Base-by-base conservation (phyloP, 2,113 vertebrate species). In the Apodemus speciosus region DNA sequence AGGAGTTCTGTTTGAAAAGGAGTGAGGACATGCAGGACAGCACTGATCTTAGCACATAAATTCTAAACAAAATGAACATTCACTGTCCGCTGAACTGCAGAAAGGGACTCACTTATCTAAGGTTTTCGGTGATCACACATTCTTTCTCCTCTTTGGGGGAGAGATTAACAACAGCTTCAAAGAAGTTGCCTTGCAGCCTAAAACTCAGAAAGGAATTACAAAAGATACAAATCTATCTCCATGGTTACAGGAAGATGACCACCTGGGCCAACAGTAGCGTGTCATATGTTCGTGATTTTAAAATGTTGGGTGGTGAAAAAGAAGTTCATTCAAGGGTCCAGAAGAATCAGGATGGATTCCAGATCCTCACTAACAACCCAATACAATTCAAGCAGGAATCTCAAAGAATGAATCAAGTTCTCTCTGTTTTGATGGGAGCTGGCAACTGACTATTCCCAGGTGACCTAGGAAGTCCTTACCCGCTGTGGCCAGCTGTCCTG, bases 181-280 rank as follows among this genome's bases (percentile, higher is more conserved):
- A 92, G 88, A 94, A 62, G 40, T 73, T 83, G 91, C 91, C 58
- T 51, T 38, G 46, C 40, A 94, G 94, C 58, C 85, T 86, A 90
- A 72, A 20, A 66, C 83, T 68, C 88, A 85, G 93, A 4, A 49
- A 96, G 88, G 27, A 89, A 51, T 13, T 66, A 73, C 88, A 91
- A 96, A 95, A 96, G 90, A 92, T 94, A 93, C 89, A 88, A 89
- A 94, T 91, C 91, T 66, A 95, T 98, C 97, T 96, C 97, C 97
- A 97, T 97, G 95, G 98, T 66, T 97, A 98, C 94, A 0, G 94
- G 71, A 77, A 96, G 9, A 0, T 91, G 96, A 85, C 87, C n/a
- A 62, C 20, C 7, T 68, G 0, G 21, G 73, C 66, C 90, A 84
- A 81, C 94, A 94, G 76, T 3, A 85, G 71, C 0, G 2, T 23